Percentiles rank a stretch among this genome's conserved stretches.
phyloP scores from a whole-genome alignment of 2,888 invertebrate species.

The Lasioglossum zephyrum region DNA sequence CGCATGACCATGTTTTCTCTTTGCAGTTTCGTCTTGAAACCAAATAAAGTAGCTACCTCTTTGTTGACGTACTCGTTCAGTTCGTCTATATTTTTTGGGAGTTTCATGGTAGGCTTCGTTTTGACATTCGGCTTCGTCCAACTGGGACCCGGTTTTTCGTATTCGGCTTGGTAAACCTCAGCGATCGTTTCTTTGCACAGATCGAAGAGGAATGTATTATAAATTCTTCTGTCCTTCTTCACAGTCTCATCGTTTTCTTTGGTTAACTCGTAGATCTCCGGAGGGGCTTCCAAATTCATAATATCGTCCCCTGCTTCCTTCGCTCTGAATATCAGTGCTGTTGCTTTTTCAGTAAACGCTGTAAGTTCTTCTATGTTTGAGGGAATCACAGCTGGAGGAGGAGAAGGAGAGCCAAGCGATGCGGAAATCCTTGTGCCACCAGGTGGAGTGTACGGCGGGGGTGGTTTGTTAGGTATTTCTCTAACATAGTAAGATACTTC shows the following conservation, averaged over 20 bases:
- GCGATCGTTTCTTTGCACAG: constrained; percentile 87
- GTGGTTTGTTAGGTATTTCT: constrained; percentile 91
- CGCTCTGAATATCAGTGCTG: constrained; percentile 84
- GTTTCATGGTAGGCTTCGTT: constrained; percentile 84
- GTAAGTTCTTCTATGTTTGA: constrained; percentile 84
- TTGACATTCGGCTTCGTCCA: constrained; percentile 85
- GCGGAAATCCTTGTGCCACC: constrained; percentile 76
- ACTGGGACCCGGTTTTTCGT: constrained; percentile 84
- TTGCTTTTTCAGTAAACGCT: constrained; percentile 84
- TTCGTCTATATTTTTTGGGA: constrained; percentile 84
- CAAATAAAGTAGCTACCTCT: constrained; percentile 86
- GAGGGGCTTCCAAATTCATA: constrained; percentile 77
- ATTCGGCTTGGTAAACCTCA: constrained; percentile 85
- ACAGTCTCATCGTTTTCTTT: constrained; percentile 77
- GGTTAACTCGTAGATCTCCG: constrained; percentile 78
- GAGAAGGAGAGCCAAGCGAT: constrained; percentile 78
- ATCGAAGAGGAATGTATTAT: constrained; percentile 87
- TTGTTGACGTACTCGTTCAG: constrained; percentile 85
- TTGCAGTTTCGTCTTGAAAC: constrained; percentile 85
- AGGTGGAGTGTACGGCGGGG: constrained; percentile 91
- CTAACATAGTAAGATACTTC: constrained; percentile 86
- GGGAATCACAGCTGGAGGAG: constrained; percentile 83
- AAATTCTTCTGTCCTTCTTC: constrained; percentile 81
- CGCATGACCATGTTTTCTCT: constrained; percentile 87
- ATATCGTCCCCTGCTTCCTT: constrained; percentile 80